Base-by-base conservation (phyloP, 2,888 invertebrate species). In the Rapana venosa region DNA sequence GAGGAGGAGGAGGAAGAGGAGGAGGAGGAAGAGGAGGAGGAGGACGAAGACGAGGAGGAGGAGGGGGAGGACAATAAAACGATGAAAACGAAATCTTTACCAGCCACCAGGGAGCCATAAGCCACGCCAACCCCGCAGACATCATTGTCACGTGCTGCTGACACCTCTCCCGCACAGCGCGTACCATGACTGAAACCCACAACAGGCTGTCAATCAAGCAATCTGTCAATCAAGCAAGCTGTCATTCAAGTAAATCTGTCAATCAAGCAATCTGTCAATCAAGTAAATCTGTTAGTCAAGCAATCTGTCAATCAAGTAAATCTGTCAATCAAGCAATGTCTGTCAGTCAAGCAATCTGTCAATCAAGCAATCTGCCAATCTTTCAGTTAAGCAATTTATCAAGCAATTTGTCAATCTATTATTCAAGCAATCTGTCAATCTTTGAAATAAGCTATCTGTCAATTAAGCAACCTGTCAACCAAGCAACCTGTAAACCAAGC, bases 101-200 rank as follows among this genome's bases (percentile, higher is more conserved):
- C 99, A 95, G 99, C 99, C 93, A 99, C 98, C 97, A 98, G 99
- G 79, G 99, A 99, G 96, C 99, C 98, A 96, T 99, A 99, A 0
- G 99, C 99, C 86, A 99, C 99, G 26, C 99, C 99, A 70, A 99
- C 99, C 56, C 99, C 99, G 96, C 99, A 99, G 66, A 99, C 98
- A 20, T 98, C 98, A 96, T 99, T 99, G 97, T 99, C 99, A 89
- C 99, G 97, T 26, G 99, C 99, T 15, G 99, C 99, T n/a, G 99
- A 98, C 84, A 99, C 99, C 97, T 99, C 99, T 0, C 99, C 99
- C 1, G 99, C 99, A 95, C 99, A 99, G 93, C 99, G 97, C 26
- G 99, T 99, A n/a, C 99, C 99, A 96, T 99, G 99, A 94, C 99
- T 99, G 96, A 15, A 96, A 96, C 92, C 92, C 36, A 87, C 32